phyloP scores from a whole-genome alignment of 2,888 invertebrate genomes.

The Euproctis similis region DNA sequence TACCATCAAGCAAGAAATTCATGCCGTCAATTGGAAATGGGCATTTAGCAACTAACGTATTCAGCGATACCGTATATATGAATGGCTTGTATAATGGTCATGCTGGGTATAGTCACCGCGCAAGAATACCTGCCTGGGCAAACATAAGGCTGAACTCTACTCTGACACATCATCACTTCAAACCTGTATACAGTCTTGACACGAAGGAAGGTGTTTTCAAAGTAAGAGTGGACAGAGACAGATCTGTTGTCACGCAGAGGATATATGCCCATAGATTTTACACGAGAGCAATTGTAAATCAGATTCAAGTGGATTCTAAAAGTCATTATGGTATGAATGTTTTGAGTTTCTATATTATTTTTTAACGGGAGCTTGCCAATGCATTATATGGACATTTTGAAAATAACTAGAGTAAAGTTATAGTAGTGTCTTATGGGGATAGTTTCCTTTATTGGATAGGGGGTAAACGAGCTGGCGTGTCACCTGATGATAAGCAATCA shows the following conservation, averaged over 20 bases:
- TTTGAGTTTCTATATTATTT: too few relatives aligned
- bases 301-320: constrained; percentile 62
- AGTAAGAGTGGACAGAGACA: constrained; percentile 61
- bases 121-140: constrained; percentile 77
- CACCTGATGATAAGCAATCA: too few relatives aligned
- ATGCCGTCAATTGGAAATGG: constrained; percentile 78
- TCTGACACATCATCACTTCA: constrained; percentile 45
- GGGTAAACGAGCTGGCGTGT: too few relatives aligned
- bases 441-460: too few relatives aligned
- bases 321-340: constrained; percentile 43
- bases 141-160: constrained; percentile 71
- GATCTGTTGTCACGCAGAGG: constrained; percentile 64
- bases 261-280: constrained; percentile 67
- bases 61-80: constrained; percentile 76
- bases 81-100: constrained; percentile 77
- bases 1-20: constrained; percentile 71
- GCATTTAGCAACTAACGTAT: constrained; percentile 75
- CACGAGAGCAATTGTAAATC: constrained; percentile 67
- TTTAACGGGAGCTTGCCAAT: too few relatives aligned
- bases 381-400: too few relatives aligned
- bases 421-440: too few relatives aligned
- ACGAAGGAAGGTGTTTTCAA: constrained; percentile 64
- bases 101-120: constrained; percentile 73
- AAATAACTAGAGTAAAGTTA: too few relatives aligned
- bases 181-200: constrained; percentile 61